These are phyloP conservation scores for Cepaea hortensis DNA, from an alignment of 2,888 invertebrate species.

Conservation along the genomic window DNA sequence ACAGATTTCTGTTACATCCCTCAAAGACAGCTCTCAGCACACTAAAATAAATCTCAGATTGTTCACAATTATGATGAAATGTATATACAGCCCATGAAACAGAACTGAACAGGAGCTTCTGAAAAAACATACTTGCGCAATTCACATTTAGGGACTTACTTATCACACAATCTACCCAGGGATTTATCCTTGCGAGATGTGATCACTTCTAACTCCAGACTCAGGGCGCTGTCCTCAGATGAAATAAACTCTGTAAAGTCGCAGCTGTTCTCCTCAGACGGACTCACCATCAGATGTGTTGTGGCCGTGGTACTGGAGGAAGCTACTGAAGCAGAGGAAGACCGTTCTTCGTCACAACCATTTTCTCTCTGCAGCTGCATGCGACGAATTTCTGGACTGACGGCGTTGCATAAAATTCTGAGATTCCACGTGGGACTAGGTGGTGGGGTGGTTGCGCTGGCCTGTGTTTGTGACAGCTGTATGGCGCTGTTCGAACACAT, in stretches of 20 bases:
- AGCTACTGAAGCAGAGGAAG: slow-evolving; percentile 29
- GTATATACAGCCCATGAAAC: no score
- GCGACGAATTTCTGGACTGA: slow-evolving; percentile 76
- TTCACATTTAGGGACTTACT: slow-evolving; percentile 59
- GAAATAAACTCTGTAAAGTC: slow-evolving; percentile 49
- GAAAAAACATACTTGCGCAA: no score
- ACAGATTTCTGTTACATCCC: no score
- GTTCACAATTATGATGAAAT: no score
- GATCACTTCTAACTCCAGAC: slow-evolving; percentile 31
- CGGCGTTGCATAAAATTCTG: slow-evolving; percentile 83
- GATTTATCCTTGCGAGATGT: slow-evolving; percentile 74
- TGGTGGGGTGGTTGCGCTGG: slow-evolving; percentile 68
- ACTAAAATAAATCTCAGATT: no score
- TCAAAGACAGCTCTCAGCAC: no score
- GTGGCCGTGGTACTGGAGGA: slow-evolving; percentile 18
- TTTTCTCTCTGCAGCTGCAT: slow-evolving; percentile 55
- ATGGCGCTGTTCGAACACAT: neutral
- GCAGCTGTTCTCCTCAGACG: slow-evolving; percentile 41
- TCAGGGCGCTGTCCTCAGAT: slow-evolving; percentile 51
- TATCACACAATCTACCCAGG: slow-evolving; percentile 73
- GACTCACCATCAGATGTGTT: slow-evolving; percentile 23
- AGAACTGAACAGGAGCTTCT: no score
- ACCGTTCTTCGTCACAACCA: slow-evolving; percentile 38
- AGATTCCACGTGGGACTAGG: slow-evolving; percentile 84
- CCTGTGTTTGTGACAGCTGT: neutral